Evolutionary conservation across 1,140 invertebrate species (phyloP), one percentile per base, ranked within the genome.

Genomic region (Charaxes varanes): DNA sequence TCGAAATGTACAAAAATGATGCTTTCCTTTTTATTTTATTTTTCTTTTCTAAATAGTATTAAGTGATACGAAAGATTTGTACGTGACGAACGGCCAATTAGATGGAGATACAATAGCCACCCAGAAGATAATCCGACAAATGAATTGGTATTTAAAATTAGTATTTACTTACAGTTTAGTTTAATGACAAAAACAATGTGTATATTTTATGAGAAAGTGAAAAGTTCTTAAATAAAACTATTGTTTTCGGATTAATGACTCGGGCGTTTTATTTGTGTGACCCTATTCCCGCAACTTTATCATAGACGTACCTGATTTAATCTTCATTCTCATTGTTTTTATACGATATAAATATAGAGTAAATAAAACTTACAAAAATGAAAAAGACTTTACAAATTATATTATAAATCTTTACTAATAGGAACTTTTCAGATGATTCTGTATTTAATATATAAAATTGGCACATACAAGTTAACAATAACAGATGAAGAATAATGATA

Each of bases 161-260:
- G 76, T 80, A 83, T 80, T 83, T 83, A 83, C 79, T 83, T 83
- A 80, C 79, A 76, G 64, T 82, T 82, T 83, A 83, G 78, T 83
- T 80, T 80, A 79, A 77, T 77, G 76, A 80, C 76, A 83, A 83
- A 79, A 83, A 82, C 78, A 82, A 82, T 80, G 76, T 82, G 78
- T 82, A 82, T 82, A 82, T 82, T 82, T 82, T 82, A 82, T 80
- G 78, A 82, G 73, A 77, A 80, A 79, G 68, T 81, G 77, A 79
- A 81, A 78, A 78, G 71, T 79, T 82, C 78, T 82, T 82, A 79
- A 82, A 82, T 82, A 82, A 79, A 82, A 82, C 78, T 79, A 82
- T 82, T 82, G 78, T 82, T 82, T 82, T 82, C 78, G 78, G 78
- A 82, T 82, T 82, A 82, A 77, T 76, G 64, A 76, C 44, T 67